Percentiles rank a stretch among this genome's conserved stretches.
phyloP scores from a whole-genome alignment of 2,888 invertebrate species.

The Liopterus haemorrhoidalis region DNA sequence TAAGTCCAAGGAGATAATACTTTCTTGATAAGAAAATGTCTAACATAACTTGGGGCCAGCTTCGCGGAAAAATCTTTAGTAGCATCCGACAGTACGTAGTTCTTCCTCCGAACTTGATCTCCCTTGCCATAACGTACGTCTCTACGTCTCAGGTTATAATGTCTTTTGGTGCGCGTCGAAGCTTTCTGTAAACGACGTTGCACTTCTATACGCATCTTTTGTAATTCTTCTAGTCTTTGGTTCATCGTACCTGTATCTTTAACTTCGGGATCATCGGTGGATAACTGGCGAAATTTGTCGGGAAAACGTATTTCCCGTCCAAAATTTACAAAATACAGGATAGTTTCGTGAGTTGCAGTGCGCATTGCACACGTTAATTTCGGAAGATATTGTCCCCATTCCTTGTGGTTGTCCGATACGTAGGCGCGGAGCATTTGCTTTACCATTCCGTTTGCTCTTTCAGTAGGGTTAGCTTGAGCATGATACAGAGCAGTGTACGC shows the following conservation, averaged over 20 bases:
- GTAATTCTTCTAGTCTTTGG: too few relatives aligned
- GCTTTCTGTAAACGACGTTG: background rate
- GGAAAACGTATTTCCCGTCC: conserved; percentile 15
- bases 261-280: too few relatives aligned
- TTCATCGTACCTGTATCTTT: too few relatives aligned
- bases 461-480: conserved; percentile 9
- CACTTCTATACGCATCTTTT: background rate
- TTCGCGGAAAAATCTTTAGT: conserved; percentile 21
- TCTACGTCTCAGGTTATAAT: conserved; percentile 17
- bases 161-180: background rate
- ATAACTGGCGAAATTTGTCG: too few relatives aligned
- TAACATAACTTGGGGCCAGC: conserved; percentile 22
- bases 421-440: conserved; percentile 11
- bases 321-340: conserved; percentile 18
- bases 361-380: conserved; percentile 16
- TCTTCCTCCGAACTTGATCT: conserved; percentile 17
- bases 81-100: conserved; percentile 23
- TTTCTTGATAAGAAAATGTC: conserved; percentile 17
- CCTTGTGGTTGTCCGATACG: conserved; percentile 19
- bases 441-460: conserved; percentile 12
- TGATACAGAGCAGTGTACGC: too few relatives aligned
- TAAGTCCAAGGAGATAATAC: conserved; percentile 24
- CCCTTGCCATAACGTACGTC: conserved; percentile 8
- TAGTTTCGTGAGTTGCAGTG: conserved; percentile 14
- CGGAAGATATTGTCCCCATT: conserved; percentile 18